Evolutionary conservation across 2,888 invertebrate genomes (phyloP).

Genomic region (Pasiphila rectangulata): DNA sequence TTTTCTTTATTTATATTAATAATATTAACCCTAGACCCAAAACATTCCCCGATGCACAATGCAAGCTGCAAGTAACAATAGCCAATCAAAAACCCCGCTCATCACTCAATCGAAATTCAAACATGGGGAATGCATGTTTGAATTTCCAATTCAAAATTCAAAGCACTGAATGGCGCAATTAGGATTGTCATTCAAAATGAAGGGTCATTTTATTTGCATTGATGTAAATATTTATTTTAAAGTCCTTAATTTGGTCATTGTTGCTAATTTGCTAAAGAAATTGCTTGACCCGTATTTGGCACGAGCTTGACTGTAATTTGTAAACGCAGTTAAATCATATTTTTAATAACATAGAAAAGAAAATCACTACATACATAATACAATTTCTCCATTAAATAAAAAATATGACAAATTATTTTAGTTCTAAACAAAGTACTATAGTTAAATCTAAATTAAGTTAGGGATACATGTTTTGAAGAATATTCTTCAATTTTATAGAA

Average conservation of each 20-base stretch:
- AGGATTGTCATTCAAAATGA: slow-evolving; percentile 39
- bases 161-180: slow-evolving; percentile 41
- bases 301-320: slow-evolving; percentile 8
- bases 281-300: slow-evolving; percentile 18
- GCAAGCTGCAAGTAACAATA: slow-evolving; percentile 65
- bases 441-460: too few species aligned
- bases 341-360: background rate
- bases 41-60: slow-evolving; percentile 44
- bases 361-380: too few species aligned
- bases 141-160: slow-evolving; percentile 43
- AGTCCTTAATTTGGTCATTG: slow-evolving; percentile 15
- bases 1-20: background rate
- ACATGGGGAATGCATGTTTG: slow-evolving; percentile 17
- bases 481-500: too few species aligned
- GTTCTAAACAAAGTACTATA: too few species aligned
- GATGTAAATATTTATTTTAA: slow-evolving; percentile 12
- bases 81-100: slow-evolving; percentile 61
- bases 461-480: too few species aligned
- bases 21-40: slow-evolving; percentile 6
- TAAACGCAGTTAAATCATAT: background rate
- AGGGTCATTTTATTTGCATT: slow-evolving; percentile 4
- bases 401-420: too few species aligned
- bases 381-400: too few species aligned
- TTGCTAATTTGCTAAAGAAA: slow-evolving; percentile 14
- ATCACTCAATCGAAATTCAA: slow-evolving; percentile 56